Evolutionary conservation across 1,140 invertebrate genomes (phyloP), one percentile per base, ranked within the genome.

Genomic region (Aradophagus sp.): DNA sequence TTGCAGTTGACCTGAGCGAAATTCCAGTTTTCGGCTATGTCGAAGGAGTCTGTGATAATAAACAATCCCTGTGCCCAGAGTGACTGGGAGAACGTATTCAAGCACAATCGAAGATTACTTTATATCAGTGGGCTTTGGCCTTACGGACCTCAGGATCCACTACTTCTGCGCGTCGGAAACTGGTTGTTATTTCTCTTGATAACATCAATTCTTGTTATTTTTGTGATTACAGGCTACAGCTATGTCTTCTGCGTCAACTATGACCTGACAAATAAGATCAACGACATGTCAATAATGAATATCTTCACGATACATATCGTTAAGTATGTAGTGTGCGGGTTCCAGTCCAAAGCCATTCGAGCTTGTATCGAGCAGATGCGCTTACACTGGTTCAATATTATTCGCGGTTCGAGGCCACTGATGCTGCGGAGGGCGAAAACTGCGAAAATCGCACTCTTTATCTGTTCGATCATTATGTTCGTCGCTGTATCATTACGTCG

Each of bases 71-170:
- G n/a, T n/a, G n/a, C n/a, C n/a, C n/a, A n/a, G n/a, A n/a, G n/a
- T 2, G 38, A 41, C 14, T 41, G 38, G 38, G 20, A 41, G 2
- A 26, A 41, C 19, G 38, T 20, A 0, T 41, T 41, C 12, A 41
- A 41, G 20, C 17, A 41, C 14, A 41, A 20, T 5, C 38, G 20
- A 13, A 26, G 38, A 20, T 7, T 41, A 2, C 12, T 41, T 3
- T 41, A 26, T 8, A 7, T 26, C 8, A 16, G n/a, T 4, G 19
- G 19, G 1, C 10, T 10, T 7, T 41, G 38, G 38, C 38, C 38
- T 12, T 6, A 13, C 1, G 26, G 5, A 2, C n/a, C 20, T 13
- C n/a, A 14, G 14, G 12, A 23, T 13, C 14, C 19, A n/a, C 7
- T 29, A 6, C 2, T 29, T n/a, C 27, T 29, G 4, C 27, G 27